phyloP scores from a whole-genome alignment of 2,113 vertebrate genomes.

The Oncorhynchus mykiss region DNA sequence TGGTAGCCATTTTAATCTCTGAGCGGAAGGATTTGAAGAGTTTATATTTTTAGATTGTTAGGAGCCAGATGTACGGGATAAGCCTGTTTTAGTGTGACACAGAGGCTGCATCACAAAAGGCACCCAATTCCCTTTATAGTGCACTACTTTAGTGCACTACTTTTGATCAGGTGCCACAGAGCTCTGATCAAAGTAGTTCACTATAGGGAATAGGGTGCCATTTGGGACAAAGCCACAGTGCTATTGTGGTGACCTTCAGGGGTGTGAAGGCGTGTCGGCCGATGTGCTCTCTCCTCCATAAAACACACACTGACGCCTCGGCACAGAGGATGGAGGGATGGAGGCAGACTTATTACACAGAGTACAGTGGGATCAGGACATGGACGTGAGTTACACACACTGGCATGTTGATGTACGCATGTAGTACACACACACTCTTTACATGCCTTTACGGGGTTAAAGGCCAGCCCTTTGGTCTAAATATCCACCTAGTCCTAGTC shows the following conservation, averaged over 20 bases:
- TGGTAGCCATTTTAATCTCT: background rate
- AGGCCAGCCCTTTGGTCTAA: background rate
- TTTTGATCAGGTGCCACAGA: too few species aligned
- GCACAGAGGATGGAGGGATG: constrained; percentile 11
- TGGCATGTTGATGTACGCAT: background rate
- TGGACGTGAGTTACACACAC: constrained; percentile 20
- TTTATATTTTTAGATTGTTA: background rate
- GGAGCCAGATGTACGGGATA: background rate
- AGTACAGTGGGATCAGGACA: constrained; percentile 33
- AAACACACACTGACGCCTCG: constrained; percentile 55
- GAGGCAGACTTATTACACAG: constrained; percentile 47
- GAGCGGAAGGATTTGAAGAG: background rate
- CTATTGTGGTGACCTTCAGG: constrained; percentile 53
- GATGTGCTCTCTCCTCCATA: constrained; percentile 53
- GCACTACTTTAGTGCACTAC: too few species aligned
- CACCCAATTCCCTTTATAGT: too few species aligned
- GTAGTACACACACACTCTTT: background rate
- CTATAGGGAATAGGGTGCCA: too few species aligned
- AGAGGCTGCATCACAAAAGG: background rate
- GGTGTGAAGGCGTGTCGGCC: constrained; percentile 41
- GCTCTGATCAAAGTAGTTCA: too few species aligned
- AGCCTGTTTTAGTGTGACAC: background rate
- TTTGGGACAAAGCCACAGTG: background rate
- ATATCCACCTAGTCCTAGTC: background rate
- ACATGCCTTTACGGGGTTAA: background rate